Evolutionary conservation across 2,113 vertebrate species (phyloP), one percentile per base, ranked within the genome.

Genomic region (Dunckerocampus dactyliophorus): DNA sequence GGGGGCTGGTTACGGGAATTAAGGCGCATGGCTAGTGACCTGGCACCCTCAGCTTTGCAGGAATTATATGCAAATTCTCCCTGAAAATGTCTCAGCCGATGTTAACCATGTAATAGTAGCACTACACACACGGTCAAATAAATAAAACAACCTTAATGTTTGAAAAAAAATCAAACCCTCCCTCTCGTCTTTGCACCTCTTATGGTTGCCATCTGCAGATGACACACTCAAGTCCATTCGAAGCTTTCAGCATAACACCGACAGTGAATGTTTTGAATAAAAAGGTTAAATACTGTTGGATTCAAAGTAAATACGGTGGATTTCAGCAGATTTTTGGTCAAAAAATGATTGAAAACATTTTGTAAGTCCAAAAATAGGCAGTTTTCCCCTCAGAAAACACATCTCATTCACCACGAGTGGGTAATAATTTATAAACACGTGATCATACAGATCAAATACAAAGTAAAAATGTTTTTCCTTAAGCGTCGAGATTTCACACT

Each of bases 1-100:
- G n/a, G 21, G 49, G 5, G 49, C 8, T 24, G 21, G 21, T 31
- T 69, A 72, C 60, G 75, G 70, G 67, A 72, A 55, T 81, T 78
- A 74, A 77, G 85, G 47, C 70, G 71, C 59, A 31, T 75, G 76
- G 65, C 61, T 70, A 78, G 70, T 65, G 62, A 67, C 42, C 65
- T 72, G 74, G 76, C 62, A 61, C 37, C 45, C 11, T 59, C 7
- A 53, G 64, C 42, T 58, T 31, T 34, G 19, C 7, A 54, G 47
- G 24, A 59, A 69, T 77, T 62, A 72, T 69, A 75, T 34, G 19
- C 58, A 66, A 62, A 79, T 20, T 53, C 6, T 31, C 20, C 20
- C 5, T 6, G 43, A 22, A 52, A 56, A 61, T 42, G 13, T 47
- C 22, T 42, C 19, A 2, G 34, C 19, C 14, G 11, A 55, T 42